Evolutionary conservation across 1,140 invertebrate genomes (phyloP).

Genomic region (Acromyrmex charruanus): DNA sequence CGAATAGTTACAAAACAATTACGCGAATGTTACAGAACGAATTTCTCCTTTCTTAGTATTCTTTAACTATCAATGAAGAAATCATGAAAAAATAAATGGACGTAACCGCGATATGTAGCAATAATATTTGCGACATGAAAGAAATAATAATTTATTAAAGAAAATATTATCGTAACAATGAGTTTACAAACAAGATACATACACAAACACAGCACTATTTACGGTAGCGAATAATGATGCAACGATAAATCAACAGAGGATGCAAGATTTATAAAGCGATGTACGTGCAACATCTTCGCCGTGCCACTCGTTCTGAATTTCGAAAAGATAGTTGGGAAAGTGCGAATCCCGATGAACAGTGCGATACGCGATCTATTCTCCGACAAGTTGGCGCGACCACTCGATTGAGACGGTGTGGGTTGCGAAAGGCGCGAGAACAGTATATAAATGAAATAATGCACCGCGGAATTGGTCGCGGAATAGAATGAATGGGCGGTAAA

Average conservation of each 20-base stretch:
- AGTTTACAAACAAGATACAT: not conserved
- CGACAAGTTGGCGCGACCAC: conserved; percentile 31
- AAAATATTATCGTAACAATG: conserved; percentile 28
- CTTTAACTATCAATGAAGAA: not conserved
- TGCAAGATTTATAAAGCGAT: conserved; percentile 23
- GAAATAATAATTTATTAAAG: conserved; percentile 23
- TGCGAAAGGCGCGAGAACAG: conserved; percentile 38
- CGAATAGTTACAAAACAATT: not conserved
- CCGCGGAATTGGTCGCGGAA: conserved; percentile 26
- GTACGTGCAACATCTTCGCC: conserved; percentile 7
- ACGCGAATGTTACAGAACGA: not conserved
- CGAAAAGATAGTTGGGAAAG: conserved; percentile 54
- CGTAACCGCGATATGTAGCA: not conserved
- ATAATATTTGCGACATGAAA: conserved; percentile 11
- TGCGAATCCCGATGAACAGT: conserved; percentile 49
- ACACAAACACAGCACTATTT: not conserved
- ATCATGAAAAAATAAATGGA: not conserved
- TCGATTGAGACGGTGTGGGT: conserved; percentile 60
- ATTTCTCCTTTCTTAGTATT: not conserved
- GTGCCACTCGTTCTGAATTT: conserved; percentile 17
- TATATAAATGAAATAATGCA: conserved; percentile 62
- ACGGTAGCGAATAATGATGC: not conserved
- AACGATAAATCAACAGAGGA: conserved; percentile 29
- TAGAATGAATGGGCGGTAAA: conserved; percentile 50
- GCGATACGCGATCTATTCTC: conserved; percentile 44